Conservation (phyloP, 2,113 vertebrate species). For the Leucoraja erinaceus region DNA sequence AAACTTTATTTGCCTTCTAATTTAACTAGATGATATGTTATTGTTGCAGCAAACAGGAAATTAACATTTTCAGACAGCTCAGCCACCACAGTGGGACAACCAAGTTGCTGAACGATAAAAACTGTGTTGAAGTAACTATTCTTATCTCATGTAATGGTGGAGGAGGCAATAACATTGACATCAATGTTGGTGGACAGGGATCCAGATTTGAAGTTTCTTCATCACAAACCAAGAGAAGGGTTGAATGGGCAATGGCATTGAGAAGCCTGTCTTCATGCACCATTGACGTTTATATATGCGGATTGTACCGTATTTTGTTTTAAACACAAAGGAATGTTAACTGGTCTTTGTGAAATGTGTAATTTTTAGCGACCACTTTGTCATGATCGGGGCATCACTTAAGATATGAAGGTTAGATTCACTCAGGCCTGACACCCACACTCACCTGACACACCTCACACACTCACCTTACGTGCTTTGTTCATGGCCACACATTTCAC, state of each 20-base stretch:
- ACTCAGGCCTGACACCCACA: too few relatives aligned
- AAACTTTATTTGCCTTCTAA: neutral
- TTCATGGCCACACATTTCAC: too few relatives aligned
- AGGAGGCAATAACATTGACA: neutral
- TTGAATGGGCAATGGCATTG: neutral
- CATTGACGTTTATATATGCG: neutral
- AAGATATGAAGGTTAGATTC: too few relatives aligned
- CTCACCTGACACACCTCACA: too few relatives aligned
- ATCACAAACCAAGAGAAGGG: neutral
- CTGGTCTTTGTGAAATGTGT: neutral
- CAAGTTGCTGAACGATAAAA: neutral
- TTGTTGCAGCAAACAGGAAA: neutral
- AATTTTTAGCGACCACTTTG: neutral
- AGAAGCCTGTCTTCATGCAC: neutral
- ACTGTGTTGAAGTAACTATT: neutral
- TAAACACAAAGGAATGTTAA: neutral
- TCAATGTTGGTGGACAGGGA: neutral
- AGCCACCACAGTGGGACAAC: neutral
- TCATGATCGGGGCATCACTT: too few relatives aligned
- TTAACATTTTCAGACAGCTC: neutral
- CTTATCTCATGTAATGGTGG: too few relatives aligned
- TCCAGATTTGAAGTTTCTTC: neutral
- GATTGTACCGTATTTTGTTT: neutral
- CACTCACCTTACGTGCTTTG: too few relatives aligned
- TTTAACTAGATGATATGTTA: constrained; percentile 7